Evolutionary conservation across 2,113 vertebrate genomes (phyloP).

Genomic region (Lagenorhynchus albirostris): DNA sequence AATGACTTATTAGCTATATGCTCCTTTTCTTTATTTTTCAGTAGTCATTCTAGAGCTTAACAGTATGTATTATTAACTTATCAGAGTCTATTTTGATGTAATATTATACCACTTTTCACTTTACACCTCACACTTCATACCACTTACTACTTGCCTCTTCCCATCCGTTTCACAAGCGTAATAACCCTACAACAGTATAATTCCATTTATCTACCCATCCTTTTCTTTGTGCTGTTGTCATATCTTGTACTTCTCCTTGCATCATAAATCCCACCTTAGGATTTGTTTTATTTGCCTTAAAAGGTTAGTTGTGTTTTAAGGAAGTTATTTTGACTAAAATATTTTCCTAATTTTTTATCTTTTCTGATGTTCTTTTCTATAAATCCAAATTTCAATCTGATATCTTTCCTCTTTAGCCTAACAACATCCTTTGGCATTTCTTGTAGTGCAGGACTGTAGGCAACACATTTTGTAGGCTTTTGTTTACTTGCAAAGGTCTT

Average conservation of each 20-base stretch:
- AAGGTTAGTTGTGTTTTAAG: background rate
- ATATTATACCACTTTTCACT: background rate
- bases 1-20: background rate
- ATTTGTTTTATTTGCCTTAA: constrained; percentile 12
- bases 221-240: background rate
- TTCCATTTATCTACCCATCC: background rate
- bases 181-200: background rate
- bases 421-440: background rate
- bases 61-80: background rate
- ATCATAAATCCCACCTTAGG: background rate
- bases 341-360: background rate
- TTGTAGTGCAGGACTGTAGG: background rate
- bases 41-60: background rate
- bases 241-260: background rate
- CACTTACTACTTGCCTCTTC: background rate
- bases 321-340: background rate
- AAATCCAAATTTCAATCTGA: background rate
- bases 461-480: background rate
- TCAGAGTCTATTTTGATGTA: background rate
- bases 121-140: background rate
- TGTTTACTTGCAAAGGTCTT: background rate
- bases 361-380: background rate
- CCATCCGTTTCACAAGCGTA: background rate
- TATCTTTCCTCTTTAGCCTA: background rate
- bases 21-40: background rate